A percentile compares a stretch with the other conserved stretches of the same genome.
These are phyloP conservation scores for Napeogenes sylphis DNA, from an alignment of 2,888 invertebrate genomes.

Conservation along the genomic window DNA sequence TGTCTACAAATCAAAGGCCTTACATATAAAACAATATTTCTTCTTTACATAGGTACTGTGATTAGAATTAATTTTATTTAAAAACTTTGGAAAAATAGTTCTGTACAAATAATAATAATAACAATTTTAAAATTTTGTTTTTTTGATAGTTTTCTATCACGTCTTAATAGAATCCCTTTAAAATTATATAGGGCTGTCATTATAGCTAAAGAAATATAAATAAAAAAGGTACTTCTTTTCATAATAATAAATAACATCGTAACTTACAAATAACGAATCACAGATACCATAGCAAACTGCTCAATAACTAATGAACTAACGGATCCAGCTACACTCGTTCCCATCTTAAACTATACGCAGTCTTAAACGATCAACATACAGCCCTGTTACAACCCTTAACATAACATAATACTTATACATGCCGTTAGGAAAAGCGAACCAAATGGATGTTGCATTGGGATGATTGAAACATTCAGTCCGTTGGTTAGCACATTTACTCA, in stretches of 20 bases:
- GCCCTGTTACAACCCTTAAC: conserved; percentile 50
- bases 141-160: neutral
- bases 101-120: neutral
- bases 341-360: conserved; percentile 66
- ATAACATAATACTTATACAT: conserved; percentile 46
- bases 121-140: neutral
- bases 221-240: conserved; percentile 37
- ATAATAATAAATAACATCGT: conserved; percentile 57
- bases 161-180: neutral
- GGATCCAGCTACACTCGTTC: conserved; percentile 21
- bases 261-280: conserved; percentile 70
- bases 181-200: conserved; percentile 9
- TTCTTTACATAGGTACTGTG: neutral
- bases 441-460: conserved; percentile 45
- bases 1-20: conserved; percentile 17
- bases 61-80: neutral
- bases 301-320: conserved; percentile 32
- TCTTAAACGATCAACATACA: conserved; percentile 65
- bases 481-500: conserved; percentile 64
- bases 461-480: conserved; percentile 41
- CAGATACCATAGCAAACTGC: conserved; percentile 68
- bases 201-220: conserved; percentile 30
- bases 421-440: conserved; percentile 48
- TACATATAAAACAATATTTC: neutral
- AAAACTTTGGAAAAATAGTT: conserved; percentile 27